phyloP scores from a whole-genome alignment of 2,888 invertebrate genomes.

The Luperina nickerlii region DNA sequence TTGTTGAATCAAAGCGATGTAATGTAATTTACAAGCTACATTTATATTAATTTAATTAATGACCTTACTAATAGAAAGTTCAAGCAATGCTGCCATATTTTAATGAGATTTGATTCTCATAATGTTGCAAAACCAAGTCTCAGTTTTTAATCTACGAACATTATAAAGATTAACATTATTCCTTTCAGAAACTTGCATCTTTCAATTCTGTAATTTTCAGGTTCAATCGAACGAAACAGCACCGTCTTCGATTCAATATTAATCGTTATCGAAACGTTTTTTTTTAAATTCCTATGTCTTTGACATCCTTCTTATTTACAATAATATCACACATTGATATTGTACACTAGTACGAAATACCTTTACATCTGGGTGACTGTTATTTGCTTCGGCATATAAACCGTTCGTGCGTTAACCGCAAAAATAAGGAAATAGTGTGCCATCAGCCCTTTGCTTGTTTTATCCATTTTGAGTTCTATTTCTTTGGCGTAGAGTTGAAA shows the following conservation, averaged over 20 bases:
- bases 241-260: slow-evolving; percentile 70
- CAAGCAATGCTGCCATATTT: slow-evolving; percentile 64
- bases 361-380: slow-evolving; percentile 57
- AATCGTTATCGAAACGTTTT: slow-evolving; percentile 58
- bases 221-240: slow-evolving; percentile 64
- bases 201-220: slow-evolving; percentile 36
- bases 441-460: slow-evolving; percentile 2
- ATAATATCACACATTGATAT: slow-evolving; percentile 86
- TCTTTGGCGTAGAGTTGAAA: slow-evolving; percentile 25
- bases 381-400: slow-evolving; percentile 50
- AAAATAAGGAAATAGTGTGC: slow-evolving; percentile 48
- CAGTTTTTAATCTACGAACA: slow-evolving; percentile 36
- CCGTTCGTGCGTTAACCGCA: slow-evolving; percentile 48
- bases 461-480: slow-evolving; percentile 46
- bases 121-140: slow-evolving; percentile 26
- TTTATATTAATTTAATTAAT: slow-evolving; percentile 30
- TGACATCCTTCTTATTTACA: slow-evolving; percentile 79
- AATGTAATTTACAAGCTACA: slow-evolving; percentile 41
- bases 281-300: slow-evolving; percentile 75
- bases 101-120: slow-evolving; percentile 27
- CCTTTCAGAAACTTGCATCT: slow-evolving; percentile 24
- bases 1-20: slow-evolving; percentile 59
- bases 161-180: slow-evolving; percentile 33
- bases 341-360: slow-evolving; percentile 74
- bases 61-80: slow-evolving; percentile 42